phyloP scores from a whole-genome alignment of 2,797 vertebrate species.

The Setipinna tenuifilis region DNA sequence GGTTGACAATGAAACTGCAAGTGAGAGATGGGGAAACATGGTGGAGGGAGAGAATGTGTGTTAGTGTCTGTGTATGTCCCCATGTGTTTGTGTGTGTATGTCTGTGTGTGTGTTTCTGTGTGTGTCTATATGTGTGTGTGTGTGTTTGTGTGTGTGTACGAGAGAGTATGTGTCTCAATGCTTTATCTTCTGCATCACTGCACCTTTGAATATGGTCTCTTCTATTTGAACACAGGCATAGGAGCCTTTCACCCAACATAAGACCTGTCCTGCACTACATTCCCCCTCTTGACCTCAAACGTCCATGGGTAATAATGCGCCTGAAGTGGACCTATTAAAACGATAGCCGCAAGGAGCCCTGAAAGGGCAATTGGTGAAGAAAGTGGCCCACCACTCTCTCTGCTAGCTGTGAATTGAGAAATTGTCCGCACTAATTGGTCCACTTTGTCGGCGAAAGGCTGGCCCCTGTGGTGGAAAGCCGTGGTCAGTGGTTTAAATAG shows the following conservation, averaged over 20 bases:
- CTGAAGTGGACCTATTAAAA: not conserved
- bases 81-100: not conserved
- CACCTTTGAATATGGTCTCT: not conserved
- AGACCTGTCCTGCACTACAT: not conserved
- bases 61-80: not conserved
- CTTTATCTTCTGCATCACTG: not conserved
- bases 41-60: not conserved
- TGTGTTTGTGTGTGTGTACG: not conserved
- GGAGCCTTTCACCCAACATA: not conserved
- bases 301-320: not conserved
- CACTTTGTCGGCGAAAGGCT: conserved; percentile 37
- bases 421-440: conserved; percentile 48
- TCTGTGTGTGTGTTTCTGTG: not conserved
- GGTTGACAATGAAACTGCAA: not conserved
- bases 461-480: conserved; percentile 29
- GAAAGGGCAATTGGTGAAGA: conserved; percentile 50
- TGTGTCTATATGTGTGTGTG: not conserved
- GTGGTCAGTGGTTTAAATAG: conserved; percentile 97
- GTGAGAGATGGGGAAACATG: too few relatives aligned
- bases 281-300: not conserved
- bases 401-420: conserved; percentile 21
- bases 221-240: not conserved
- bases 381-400: conserved; percentile 37
- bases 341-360: not conserved
- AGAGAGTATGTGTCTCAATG: not conserved